Evolutionary conservation across 1,140 invertebrate genomes (phyloP).

Genomic region (Drosophila kikkawai): DNA sequence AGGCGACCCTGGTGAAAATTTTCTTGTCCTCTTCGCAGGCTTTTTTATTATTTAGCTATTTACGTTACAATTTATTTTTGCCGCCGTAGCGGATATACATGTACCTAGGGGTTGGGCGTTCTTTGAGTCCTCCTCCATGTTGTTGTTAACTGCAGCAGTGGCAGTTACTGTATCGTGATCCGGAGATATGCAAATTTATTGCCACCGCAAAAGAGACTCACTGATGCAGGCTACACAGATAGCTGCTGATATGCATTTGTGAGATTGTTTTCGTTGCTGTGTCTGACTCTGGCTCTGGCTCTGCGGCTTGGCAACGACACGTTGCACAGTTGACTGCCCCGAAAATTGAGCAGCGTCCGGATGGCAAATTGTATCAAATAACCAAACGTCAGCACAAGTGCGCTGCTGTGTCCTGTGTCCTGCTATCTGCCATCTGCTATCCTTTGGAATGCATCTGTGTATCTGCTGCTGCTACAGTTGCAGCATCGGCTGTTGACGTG

Average conservation of each 20-base stretch:
- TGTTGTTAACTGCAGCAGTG: slow-evolving; percentile 25
- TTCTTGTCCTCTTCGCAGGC: slow-evolving; percentile 14
- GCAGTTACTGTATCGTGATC: neutral
- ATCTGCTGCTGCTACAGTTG: slow-evolving; percentile 16
- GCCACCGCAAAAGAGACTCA: slow-evolving; percentile 29
- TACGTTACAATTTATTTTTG: slow-evolving; percentile 35
- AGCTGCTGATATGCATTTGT: slow-evolving; percentile 42
- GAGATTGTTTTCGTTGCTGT: slow-evolving; percentile 22
- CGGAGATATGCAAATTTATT: slow-evolving; percentile 63
- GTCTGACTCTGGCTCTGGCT: slow-evolving; percentile 19
- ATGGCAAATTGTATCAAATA: slow-evolving; percentile 65
- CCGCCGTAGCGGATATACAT: neutral
- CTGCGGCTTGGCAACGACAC: slow-evolving; percentile 33
- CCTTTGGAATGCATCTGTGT: slow-evolving; percentile 33
- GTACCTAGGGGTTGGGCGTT: neutral
- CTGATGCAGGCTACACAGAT: slow-evolving; percentile 10
- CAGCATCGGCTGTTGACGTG: slow-evolving; percentile 46
- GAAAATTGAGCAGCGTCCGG: slow-evolving; percentile 57
- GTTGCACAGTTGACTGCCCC: slow-evolving; percentile 50
- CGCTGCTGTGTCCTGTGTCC: slow-evolving; percentile 19
- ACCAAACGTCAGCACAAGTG: slow-evolving; percentile 50
- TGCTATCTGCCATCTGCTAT: slow-evolving; percentile 12
- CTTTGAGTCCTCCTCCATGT: neutral
- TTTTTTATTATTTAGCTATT: slow-evolving; percentile 74
- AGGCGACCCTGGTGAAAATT: slow-evolving; percentile 12